Evolutionary conservation across 2,797 vertebrate genomes (phyloP).

Genomic region (Enteromius argenteus): DNA sequence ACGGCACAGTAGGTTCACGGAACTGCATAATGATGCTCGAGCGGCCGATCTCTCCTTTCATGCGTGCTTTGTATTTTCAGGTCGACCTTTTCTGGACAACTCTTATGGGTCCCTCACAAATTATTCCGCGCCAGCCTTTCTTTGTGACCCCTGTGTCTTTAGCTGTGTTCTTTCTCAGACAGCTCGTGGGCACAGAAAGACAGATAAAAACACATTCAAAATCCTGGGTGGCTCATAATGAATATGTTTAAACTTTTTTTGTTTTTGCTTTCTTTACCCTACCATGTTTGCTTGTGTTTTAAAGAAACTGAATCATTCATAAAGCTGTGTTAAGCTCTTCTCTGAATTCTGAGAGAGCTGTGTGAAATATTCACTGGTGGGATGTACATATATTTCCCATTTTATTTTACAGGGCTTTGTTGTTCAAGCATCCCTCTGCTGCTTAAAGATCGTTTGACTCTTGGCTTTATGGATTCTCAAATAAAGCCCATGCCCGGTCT

Average conservation of each 20-base stretch:
- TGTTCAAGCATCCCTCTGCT: constrained; percentile 13
- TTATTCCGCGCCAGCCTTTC: constrained; percentile 31
- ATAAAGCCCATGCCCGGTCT: constrained; percentile 9
- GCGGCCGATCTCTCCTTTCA: constrained; percentile 43
- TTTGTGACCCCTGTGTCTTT: constrained; percentile 21
- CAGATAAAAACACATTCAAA: constrained; percentile 15
- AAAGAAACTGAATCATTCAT: constrained; percentile 39
- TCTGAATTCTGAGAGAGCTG: constrained; percentile 12
- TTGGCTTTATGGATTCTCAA: constrained; percentile 40
- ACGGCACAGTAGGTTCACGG: neutral
- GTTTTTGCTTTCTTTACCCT: constrained; percentile 18
- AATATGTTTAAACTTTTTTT: constrained; percentile 39
- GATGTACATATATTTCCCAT: constrained; percentile 44
- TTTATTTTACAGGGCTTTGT: constrained; percentile 37
- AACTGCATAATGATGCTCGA: constrained; percentile 35
- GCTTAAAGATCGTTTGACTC: constrained; percentile 39
- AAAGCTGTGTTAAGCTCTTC: constrained; percentile 24
- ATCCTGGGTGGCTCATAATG: constrained; percentile 33
- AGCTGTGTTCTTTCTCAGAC: constrained; percentile 5
- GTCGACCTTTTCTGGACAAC: constrained; percentile 52
- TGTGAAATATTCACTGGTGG: constrained; percentile 9
- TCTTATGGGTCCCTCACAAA: constrained; percentile 14
- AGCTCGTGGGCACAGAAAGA: constrained; percentile 8
- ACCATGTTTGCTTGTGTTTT: constrained; percentile 10
- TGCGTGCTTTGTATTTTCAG: constrained; percentile 47